phyloP scores from a whole-genome alignment of 2,113 vertebrate genomes.

The Suncus etruscus region DNA sequence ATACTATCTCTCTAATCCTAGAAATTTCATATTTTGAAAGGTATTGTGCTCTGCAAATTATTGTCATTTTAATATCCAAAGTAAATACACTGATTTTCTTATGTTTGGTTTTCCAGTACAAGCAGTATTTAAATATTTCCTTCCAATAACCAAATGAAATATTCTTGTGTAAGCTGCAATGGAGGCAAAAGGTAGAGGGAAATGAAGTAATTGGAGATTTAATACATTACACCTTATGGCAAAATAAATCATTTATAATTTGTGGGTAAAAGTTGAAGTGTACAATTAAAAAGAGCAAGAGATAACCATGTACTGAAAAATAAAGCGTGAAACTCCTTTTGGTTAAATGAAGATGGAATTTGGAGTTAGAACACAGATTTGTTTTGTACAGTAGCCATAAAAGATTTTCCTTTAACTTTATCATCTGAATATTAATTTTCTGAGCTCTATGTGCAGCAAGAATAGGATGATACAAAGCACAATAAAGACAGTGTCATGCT shows the following conservation, averaged over 20 bases:
- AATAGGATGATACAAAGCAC: slow-evolving; percentile 61
- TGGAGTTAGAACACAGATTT: slow-evolving; percentile 33
- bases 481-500: slow-evolving; percentile 51
- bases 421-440: slow-evolving; percentile 75
- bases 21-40: slow-evolving; percentile 57
- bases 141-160: slow-evolving; percentile 67
- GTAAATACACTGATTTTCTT: not conserved
- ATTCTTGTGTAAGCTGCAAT: not conserved
- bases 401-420: slow-evolving; percentile 60
- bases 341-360: slow-evolving; percentile 62
- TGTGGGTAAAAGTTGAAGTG: slow-evolving; percentile 44
- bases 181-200: not conserved
- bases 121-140: slow-evolving; percentile 52
- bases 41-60: slow-evolving; percentile 22
- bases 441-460: slow-evolving; percentile 49
- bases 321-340: not conserved
- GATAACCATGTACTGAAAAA: not conserved
- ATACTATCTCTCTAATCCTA: not conserved
- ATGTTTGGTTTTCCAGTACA: slow-evolving; percentile 34
- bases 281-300: not conserved
- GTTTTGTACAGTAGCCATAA: slow-evolving; percentile 41
- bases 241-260: not conserved
- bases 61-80: slow-evolving; percentile 55
- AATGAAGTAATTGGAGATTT: slow-evolving; percentile 28
- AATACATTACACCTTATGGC: slow-evolving; percentile 62